These are phyloP conservation scores for Trochalopteron elliotii DNA, from an alignment of 2,113 vertebrate species.

Conservation along the genomic window DNA sequence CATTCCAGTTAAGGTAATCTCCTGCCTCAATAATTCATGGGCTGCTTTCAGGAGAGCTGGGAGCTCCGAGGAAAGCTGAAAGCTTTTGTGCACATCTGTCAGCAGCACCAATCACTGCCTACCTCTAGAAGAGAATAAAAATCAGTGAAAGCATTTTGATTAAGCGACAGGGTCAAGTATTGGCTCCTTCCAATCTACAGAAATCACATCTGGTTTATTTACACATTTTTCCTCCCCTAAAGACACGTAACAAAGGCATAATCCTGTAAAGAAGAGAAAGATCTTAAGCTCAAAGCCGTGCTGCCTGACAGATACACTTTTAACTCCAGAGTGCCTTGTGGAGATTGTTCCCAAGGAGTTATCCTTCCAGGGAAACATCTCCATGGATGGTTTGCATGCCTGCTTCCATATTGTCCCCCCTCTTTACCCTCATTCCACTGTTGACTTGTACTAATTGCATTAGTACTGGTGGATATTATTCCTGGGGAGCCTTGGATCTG, in stretches of 20 bases:
- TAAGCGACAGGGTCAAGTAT: neutral
- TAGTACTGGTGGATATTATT: neutral
- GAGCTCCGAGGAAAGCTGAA: neutral
- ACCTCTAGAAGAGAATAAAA: neutral
- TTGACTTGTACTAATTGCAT: neutral
- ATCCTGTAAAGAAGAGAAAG: neutral
- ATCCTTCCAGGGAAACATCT: neutral
- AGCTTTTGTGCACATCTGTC: neutral
- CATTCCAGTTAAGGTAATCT: conserved; percentile 37
- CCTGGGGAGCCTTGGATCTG: neutral
- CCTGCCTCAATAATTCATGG: conserved; percentile 41
- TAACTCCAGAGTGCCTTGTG: neutral
- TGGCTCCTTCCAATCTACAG: neutral
- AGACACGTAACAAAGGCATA: neutral
- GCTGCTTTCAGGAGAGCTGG: neutral
- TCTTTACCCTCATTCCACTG: neutral
- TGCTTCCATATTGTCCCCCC: neutral
- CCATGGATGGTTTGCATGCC: neutral
- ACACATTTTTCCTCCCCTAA: neutral
- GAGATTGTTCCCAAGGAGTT: neutral
- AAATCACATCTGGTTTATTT: neutral
- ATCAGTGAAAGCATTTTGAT: conserved; percentile 16
- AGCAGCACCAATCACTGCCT: neutral
- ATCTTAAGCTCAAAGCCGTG: neutral
- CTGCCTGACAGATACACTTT: neutral